Evolutionary conservation across 2,113 vertebrate genomes (phyloP).

Genomic region (Rhabdornis inornatus): DNA sequence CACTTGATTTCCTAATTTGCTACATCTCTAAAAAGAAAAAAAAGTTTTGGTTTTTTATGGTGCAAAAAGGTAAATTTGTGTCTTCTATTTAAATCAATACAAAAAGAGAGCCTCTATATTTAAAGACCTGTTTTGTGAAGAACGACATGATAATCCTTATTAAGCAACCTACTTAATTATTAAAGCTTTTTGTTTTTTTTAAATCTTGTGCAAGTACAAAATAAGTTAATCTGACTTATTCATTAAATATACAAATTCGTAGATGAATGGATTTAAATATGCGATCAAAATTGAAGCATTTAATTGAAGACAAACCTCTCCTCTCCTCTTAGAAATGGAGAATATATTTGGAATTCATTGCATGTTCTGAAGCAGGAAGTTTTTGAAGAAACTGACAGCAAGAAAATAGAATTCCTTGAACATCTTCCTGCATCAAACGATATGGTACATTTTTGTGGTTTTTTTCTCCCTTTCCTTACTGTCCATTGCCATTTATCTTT

Average conservation of each 20-base stretch:
- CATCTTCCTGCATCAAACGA: background rate
- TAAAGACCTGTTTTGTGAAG: background rate
- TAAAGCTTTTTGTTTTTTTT: background rate
- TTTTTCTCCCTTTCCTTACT: background rate
- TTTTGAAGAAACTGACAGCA: background rate
- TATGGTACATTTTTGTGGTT: background rate
- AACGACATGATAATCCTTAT: background rate
- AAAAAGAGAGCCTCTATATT: background rate
- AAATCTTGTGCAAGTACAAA: background rate
- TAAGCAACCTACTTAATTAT: background rate
- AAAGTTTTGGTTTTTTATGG: background rate
- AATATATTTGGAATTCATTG: background rate
- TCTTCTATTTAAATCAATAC: background rate
- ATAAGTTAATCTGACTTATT: background rate
- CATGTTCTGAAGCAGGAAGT: background rate
- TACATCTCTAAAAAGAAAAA: background rate
- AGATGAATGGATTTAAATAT: background rate
- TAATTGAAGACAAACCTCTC: background rate
- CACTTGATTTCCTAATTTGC: background rate
- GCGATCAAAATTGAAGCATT: background rate
- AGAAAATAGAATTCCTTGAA: background rate
- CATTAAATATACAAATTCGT: background rate
- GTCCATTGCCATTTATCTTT: background rate
- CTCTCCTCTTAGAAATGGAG: background rate
- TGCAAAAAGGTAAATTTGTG: background rate